Percentiles rank a stretch among this genome's conserved stretches.
phyloP scores from a whole-genome alignment of 2,113 vertebrate genomes.

The Trematomus loennbergii region DNA sequence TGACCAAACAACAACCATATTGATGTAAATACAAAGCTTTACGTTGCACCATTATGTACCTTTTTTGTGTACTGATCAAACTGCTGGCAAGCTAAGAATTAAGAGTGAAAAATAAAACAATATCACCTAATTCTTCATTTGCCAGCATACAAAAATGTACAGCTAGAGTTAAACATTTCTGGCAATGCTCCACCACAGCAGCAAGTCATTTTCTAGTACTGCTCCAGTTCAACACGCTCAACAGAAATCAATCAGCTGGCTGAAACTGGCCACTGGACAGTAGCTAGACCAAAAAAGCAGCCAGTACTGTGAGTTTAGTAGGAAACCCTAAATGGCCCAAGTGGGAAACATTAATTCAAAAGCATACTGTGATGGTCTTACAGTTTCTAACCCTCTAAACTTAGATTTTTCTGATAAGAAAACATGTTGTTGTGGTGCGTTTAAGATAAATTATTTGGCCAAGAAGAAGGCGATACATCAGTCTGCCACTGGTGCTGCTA shows the following conservation, averaged over 20 bases:
- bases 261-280: constrained; percentile 4
- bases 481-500: too few species aligned
- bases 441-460: too few species aligned
- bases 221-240: background rate
- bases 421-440: background rate
- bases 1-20: constrained; percentile 18
- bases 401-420: background rate
- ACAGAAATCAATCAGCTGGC: background rate
- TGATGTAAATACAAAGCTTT: background rate
- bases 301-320: background rate
- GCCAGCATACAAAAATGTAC: background rate
- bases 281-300: background rate
- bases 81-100: too few species aligned
- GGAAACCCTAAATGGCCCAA: background rate
- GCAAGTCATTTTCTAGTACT: background rate
- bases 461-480: too few species aligned
- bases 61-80: background rate
- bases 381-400: background rate
- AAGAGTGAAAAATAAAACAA: background rate
- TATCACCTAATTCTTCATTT: background rate
- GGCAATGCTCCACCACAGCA: background rate
- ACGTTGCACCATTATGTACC: background rate
- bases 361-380: background rate
- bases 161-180: background rate
- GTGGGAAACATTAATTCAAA: background rate